Evolutionary conservation across 2,113 vertebrate genomes (phyloP), one percentile per base, ranked within the genome.

Genomic region (Brachyistius frenatus): DNA sequence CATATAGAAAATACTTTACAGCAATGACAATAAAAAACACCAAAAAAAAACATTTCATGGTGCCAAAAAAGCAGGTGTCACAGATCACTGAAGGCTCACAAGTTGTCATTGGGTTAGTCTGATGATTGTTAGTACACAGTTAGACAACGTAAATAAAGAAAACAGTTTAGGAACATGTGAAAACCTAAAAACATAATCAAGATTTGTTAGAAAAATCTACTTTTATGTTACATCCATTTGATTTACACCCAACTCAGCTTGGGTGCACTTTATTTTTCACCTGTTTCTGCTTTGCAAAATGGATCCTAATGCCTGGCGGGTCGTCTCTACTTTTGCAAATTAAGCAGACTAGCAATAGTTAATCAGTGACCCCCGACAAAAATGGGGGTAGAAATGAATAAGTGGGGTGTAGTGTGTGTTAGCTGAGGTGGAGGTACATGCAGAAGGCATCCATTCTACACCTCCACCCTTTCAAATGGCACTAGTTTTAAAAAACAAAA

Each of bases 1-100:
- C 78, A 87, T 81, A 78, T 74, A 89, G 85, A 92, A 92, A 90
- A 88, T 81, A 76, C 53, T 91, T 86, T 89, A 93, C 89, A 92
- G 69, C 73, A 77, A 87, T 76, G 82, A 90, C 88, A 81, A 69
- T 73, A 23, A 83, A 4, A 37, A 37, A 5, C 13, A 5, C 2
- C 0, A 44, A 52, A 74, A 78, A 78, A 41, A 77, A 73, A 81
- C 57, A 80, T 77, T 76, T 83, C 31, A 73, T 65, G 46, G 83
- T 78, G 61, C 57, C 50, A 23, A 60, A 72, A 52, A 74, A 75
- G 36, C 39, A 75, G 55, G 11, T 31, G 66, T 83, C 85, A 91
- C 77, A 85, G 73, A 76, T 88, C 83, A 84, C 66, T 73, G 67
- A 79, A 72, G 81, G 80, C 68, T 89, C 81, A 80, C 79, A 78